A percentile compares a stretch with the other conserved stretches of the same genome.
phyloP scores from a whole-genome alignment of 2,797 vertebrate genomes.

The Enteromius argenteus region DNA sequence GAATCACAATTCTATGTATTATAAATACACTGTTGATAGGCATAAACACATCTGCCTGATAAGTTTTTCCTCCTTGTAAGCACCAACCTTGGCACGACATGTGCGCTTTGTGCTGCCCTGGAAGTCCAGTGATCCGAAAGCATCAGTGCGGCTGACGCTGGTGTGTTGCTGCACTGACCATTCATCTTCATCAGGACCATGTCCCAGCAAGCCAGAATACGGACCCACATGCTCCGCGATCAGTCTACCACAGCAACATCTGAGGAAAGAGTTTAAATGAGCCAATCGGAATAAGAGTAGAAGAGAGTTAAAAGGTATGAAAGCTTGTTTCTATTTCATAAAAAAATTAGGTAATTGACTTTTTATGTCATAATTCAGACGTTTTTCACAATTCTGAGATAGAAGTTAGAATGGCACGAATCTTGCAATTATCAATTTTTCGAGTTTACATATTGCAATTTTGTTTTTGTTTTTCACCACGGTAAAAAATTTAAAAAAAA shows the following conservation, averaged over 20 bases:
- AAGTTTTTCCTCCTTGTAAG: not conserved
- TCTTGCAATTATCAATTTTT: not conserved
- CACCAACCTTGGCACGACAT: conserved; percentile 92
- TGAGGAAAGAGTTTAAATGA: conserved; percentile 63
- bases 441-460: not conserved
- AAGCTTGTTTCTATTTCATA: not conserved
- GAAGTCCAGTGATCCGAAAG: conserved; percentile 93
- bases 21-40: not conserved
- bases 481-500: not conserved
- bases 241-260: conserved; percentile 92
- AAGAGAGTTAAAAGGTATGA: not conserved
- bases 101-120: conserved; percentile 88
- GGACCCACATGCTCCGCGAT: conserved; percentile 86
- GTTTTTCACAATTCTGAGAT: not conserved
- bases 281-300: not conserved
- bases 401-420: not conserved
- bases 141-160: conserved; percentile 85
- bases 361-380: not conserved
- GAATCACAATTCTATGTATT: not conserved
- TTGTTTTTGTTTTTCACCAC: too few relatives aligned
- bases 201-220: conserved; percentile 70
- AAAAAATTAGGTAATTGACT: not conserved
- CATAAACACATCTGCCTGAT: not conserved
- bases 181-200: conserved; percentile 68
- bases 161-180: conserved; percentile 91